Percentiles rank a stretch among this genome's conserved stretches.
Evolutionary conservation across 30 jellyfish, hydroid and myxozoan genomes (phyloP).

Genomic region (Pelagia noctiluca): DNA sequence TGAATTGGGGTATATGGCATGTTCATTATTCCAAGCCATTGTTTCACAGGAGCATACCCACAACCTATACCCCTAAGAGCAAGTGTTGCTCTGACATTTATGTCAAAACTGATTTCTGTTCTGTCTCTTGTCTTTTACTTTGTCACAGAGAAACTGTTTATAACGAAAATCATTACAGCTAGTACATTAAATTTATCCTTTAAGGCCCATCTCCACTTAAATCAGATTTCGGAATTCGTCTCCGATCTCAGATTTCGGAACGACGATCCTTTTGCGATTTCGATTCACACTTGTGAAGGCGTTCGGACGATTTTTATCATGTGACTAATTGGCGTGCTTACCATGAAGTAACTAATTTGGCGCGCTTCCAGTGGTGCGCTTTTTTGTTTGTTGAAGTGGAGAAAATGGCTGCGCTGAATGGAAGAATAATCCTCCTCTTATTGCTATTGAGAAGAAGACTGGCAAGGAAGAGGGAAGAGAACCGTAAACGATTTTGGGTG

Average conservation of each 20-base stretch:
- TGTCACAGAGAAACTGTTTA: slow-evolving; percentile 35
- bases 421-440: slow-evolving; percentile 25
- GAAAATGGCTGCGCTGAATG: slow-evolving; percentile 33
- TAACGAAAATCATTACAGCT: not conserved
- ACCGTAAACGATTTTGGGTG: slow-evolving; percentile 60
- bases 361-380: too few species aligned
- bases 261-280: too few species aligned
- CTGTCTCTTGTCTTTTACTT: slow-evolving; percentile 10
- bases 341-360: too few species aligned
- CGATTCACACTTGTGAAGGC: too few species aligned
- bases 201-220: too few species aligned
- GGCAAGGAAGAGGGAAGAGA: slow-evolving; percentile 17
- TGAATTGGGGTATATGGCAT: slow-evolving; percentile 38
- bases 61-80: slow-evolving; percentile 45
- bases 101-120: slow-evolving; percentile 20
- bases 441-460: slow-evolving; percentile 29
- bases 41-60: slow-evolving; percentile 46
- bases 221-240: too few species aligned
- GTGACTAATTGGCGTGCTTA: too few species aligned
- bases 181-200: not conserved
- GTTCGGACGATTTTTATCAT: too few species aligned
- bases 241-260: too few species aligned
- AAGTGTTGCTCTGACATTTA: slow-evolving; percentile 29
- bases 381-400: too few species aligned
- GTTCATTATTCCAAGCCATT: slow-evolving; percentile 52